These are phyloP conservation scores for Artibeus lituratus DNA, from an alignment of 2,797 vertebrate genomes.

Conservation along the genomic window DNA sequence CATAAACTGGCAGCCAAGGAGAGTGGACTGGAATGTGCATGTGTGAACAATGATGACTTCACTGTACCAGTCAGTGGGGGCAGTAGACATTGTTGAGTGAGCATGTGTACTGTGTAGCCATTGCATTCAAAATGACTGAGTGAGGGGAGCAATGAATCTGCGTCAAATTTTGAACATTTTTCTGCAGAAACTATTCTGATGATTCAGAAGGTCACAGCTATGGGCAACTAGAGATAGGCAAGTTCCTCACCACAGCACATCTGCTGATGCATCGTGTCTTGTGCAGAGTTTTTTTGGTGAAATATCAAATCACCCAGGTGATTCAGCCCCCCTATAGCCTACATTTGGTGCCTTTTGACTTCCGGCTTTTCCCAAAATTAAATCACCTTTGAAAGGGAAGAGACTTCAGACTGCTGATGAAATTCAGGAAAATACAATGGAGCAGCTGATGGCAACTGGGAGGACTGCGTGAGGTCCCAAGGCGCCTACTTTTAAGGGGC, in stretches of 20 bases:
- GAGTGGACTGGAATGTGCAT: not conserved
- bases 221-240: not conserved
- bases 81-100: not conserved
- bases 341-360: not conserved
- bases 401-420: not conserved
- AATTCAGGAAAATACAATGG: not conserved
- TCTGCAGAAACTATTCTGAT: not conserved
- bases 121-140: not conserved
- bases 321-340: not conserved
- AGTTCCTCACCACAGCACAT: not conserved
- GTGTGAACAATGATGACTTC: not conserved
- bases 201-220: not conserved
- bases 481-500: not conserved
- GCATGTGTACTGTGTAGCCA: not conserved
- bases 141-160: not conserved
- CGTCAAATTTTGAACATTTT: not conserved
- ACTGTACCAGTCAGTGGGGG: not conserved
- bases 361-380: not conserved
- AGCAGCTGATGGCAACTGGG: not conserved
- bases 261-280: not conserved
- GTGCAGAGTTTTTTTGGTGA: not conserved
- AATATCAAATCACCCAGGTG: not conserved
- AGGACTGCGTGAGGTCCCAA: not conserved
- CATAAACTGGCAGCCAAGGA: not conserved
- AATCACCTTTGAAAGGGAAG: not conserved